A percentile compares a stretch with the other conserved stretches of the same genome.
Evolutionary conservation across 2,888 invertebrate species (phyloP).

Genomic region (Kuschelorhynchus macadamiae): DNA sequence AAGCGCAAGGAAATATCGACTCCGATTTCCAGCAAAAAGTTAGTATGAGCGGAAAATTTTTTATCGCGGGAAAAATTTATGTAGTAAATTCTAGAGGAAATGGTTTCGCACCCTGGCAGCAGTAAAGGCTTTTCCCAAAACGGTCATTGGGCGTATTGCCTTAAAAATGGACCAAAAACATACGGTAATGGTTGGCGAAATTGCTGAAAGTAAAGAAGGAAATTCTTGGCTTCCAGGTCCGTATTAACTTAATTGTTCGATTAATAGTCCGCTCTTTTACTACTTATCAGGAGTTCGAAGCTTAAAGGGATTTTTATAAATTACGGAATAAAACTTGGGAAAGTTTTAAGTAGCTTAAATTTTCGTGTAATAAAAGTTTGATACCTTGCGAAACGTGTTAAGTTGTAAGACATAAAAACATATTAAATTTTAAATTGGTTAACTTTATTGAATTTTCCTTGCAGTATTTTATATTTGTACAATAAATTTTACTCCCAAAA

Average conservation of each 20-base stretch:
- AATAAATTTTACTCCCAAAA: no score
- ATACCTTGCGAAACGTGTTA: no score
- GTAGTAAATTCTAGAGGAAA: constrained; percentile 55
- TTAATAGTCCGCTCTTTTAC: constrained; percentile 23
- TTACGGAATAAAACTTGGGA: background rate
- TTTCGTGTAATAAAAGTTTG: no score
- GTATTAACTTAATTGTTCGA: constrained; percentile 43
- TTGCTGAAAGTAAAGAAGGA: constrained; percentile 39
- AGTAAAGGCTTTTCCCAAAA: constrained; percentile 56
- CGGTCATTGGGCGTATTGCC: constrained; percentile 59
- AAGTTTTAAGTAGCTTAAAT: no score
- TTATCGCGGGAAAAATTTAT: constrained; percentile 52
- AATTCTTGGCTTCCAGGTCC: constrained; percentile 40
- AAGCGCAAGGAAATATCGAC: constrained; percentile 35
- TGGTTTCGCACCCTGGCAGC: constrained; percentile 53
- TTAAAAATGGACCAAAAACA: constrained; percentile 57
- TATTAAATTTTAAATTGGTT: no score
- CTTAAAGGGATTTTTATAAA: constrained; percentile 22
- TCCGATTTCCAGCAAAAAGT: constrained; percentile 23
- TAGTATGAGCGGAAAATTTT: constrained; percentile 32
- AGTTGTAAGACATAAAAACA: no score
- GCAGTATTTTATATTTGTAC: no score
- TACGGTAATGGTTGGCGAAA: constrained; percentile 54
- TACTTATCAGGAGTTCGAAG: constrained; percentile 23
- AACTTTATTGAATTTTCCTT: no score